Evolutionary conservation across 2,797 vertebrate genomes (phyloP), one percentile per base, ranked within the genome.

Genomic region (Pangasius mekongensis): DNA sequence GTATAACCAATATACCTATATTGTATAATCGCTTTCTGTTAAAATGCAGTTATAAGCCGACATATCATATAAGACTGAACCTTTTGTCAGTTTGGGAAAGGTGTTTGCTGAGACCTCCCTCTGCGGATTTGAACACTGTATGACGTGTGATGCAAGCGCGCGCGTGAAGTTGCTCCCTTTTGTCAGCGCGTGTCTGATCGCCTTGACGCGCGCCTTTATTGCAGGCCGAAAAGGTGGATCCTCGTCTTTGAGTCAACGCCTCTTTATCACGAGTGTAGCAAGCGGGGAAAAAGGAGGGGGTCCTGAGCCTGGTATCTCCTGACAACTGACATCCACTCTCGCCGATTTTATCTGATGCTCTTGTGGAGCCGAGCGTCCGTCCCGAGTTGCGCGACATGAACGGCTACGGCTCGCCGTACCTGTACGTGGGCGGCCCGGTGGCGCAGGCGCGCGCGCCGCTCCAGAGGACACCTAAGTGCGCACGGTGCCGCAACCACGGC

Each of bases 401-500:
- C 92, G 97, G 97, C 90, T 99, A 98, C 97, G 98, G 98, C 83
- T 97, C 98, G 47, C 98, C 98, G 11, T 99, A 99, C 95, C 95
- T 99, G 90, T 99, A 99, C 94, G 97, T 99, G 97, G 98, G 98
- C 93, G 97, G 97, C 90, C 97, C 98, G 69, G 98, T 98, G 93
- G 97, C 98, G 16, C 98, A 98, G 93, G 96, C 97, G 67, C 96
- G 98, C 91, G 97, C 97, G 33, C 98, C 98, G 73, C 94, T 99
- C 54, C 98, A 98, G 94, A 97, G 98, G 93, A 99, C 98, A 66
- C 98, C 98, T 3, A 99, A 99, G 92, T 99, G 98, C 93, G 98
- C 98, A 71, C 97, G 98, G 56, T 99, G 98, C 96, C 95, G 98
- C 88, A 99, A 99, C 95, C 98, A 99, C 93, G 98, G 98, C 67